Evolutionary conservation across 2,113 vertebrate genomes (phyloP).

Genomic region (Anoplopoma fimbria): DNA sequence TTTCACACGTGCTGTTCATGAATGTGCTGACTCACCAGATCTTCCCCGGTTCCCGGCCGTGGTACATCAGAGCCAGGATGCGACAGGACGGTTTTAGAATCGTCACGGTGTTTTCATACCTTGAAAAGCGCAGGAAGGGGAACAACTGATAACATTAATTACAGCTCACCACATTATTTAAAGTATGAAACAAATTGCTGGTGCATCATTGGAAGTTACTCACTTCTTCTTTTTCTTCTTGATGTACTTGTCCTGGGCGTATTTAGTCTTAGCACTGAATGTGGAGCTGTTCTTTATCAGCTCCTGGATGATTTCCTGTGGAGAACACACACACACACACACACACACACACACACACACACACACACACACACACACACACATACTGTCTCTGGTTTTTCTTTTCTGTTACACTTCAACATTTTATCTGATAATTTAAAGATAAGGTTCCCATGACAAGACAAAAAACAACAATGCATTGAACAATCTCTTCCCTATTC

Average conservation of each 20-base stretch:
- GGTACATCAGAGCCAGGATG: conserved; percentile 98
- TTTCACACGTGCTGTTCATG: neutral
- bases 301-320: conserved; percentile 96
- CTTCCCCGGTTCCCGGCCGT: conserved; percentile 96
- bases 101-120: conserved; percentile 92
- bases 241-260: conserved; percentile 98
- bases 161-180: neutral
- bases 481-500: neutral
- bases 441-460: neutral
- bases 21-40: conserved; percentile 88
- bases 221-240: conserved; percentile 99
- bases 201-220: conserved; percentile 66
- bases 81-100: conserved; percentile 93
- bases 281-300: conserved; percentile 98
- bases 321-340: conserved; percentile 27
- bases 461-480: neutral
- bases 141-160: neutral
- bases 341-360: conserved; percentile 29
- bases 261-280: conserved; percentile 96
- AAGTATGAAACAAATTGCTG: neutral
- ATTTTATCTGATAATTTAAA: conserved; percentile 6
- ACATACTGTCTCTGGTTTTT: neutral
- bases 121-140: conserved; percentile 62
- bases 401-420: neutral
- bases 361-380: conserved; percentile 57